Percentiles rank a stretch among this genome's conserved stretches.
phyloP scores from a whole-genome alignment of 2,888 invertebrate species.

The Rhagonycha fulva region DNA sequence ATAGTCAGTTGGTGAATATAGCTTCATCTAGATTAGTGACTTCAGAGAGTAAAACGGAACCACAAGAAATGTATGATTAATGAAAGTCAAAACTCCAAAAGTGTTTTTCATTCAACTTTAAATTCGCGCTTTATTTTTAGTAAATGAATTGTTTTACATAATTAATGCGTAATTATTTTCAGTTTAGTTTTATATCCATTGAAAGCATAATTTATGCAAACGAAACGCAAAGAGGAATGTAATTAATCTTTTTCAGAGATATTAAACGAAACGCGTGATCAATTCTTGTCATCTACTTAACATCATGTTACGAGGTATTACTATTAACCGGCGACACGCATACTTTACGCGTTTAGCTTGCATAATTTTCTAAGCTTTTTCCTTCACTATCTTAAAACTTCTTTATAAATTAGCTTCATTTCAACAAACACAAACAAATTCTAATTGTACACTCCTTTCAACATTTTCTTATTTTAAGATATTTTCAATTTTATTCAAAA shows the following conservation, averaged over 20 bases:
- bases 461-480: not conserved
- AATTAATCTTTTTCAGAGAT: conserved; percentile 28
- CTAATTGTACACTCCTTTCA: not conserved
- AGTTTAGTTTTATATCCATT: conserved; percentile 25
- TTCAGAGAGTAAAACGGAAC: conserved; percentile 38
- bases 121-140: conserved; percentile 29
- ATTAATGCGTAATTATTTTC: conserved; percentile 31
- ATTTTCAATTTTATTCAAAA: not conserved
- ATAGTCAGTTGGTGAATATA: conserved; percentile 48
- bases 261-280: conserved; percentile 26
- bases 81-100: conserved; percentile 37
- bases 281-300: conserved; percentile 28
- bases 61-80: conserved; percentile 52
- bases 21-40: conserved; percentile 47
- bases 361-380: conserved; percentile 17
- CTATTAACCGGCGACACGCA: conserved; percentile 18
- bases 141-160: conserved; percentile 32
- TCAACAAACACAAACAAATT: not conserved
- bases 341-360: conserved; percentile 6
- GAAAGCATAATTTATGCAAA: conserved; percentile 27
- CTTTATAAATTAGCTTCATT: not conserved
- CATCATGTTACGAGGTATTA: conserved; percentile 24
- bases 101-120: conserved; percentile 29
- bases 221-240: conserved; percentile 23
- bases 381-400: not conserved